Conservation (phyloP, 2,797 vertebrate genomes). For the Heteromormyrus szaboi region DNA sequence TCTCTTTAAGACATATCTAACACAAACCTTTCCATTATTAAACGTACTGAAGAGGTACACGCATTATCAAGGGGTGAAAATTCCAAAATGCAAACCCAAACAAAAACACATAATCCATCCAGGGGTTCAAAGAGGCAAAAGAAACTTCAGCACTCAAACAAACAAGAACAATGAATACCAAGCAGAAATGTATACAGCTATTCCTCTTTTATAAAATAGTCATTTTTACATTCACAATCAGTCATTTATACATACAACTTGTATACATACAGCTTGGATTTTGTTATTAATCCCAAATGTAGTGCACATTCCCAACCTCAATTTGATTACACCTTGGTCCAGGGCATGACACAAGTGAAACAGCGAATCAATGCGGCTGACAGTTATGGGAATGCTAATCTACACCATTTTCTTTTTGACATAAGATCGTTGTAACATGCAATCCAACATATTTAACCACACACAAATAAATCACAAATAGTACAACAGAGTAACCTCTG, state of each 20-base stretch:
- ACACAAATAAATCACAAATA: conserved; percentile 52
- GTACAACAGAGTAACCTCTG: conserved; percentile 52
- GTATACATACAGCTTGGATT: conserved; percentile 12
- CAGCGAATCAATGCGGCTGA: conserved; percentile 18
- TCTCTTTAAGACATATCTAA: conserved; percentile 22
- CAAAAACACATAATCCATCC: conserved; percentile 42
- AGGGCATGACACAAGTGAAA: conserved; percentile 66
- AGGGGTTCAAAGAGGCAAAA: conserved; percentile 38
- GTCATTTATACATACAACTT: conserved; percentile 19
- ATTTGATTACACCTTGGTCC: conserved; percentile 42
- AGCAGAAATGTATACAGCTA: conserved; percentile 46
- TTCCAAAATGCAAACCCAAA: conserved; percentile 36
- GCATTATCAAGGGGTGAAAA: conserved; percentile 33
- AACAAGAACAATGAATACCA: conserved; percentile 28
- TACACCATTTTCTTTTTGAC: conserved; percentile 58
- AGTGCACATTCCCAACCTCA: conserved; percentile 5
- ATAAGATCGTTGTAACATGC: conserved; percentile 63
- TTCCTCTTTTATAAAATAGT: conserved; percentile 26
- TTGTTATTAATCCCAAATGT: conserved; percentile 39
- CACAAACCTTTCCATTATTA: background rate
- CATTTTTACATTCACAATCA: conserved; percentile 36
- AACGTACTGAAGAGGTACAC: conserved; percentile 28
- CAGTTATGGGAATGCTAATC: conserved; percentile 26
- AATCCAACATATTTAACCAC: conserved; percentile 59
- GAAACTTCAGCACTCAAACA: conserved; percentile 19